Evolutionary conservation across 2,797 vertebrate species (phyloP), one percentile per base, ranked within the genome.

Genomic region (Halcyon chelicuti): DNA sequence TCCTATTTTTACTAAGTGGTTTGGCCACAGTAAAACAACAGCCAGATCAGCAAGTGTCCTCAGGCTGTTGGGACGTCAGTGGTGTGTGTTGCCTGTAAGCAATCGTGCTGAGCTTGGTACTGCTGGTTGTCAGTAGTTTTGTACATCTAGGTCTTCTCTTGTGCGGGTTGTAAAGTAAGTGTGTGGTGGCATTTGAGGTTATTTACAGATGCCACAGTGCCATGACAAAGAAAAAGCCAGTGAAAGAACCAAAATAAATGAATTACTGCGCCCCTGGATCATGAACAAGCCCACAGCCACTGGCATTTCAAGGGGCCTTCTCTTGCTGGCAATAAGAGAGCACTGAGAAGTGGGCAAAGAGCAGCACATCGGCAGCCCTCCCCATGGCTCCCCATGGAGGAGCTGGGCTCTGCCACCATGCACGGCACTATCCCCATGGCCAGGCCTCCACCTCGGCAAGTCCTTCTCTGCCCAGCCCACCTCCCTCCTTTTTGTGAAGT

Each of bases 261-360:
- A 71, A 66, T 71, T 62, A 9, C 18, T 67, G 35, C 5, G 20
- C 10, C 29, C 25, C 28, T 0, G 1, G 12, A 4, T 19, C 68
- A 40, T 26, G 23, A 29, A 26, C 5, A 3, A 54, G 28, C 17
- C 51, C 15, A 19, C 5, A 14, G 47, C 10, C 31, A 23, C 3
- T n/a, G 52, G 52, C 19, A 12, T 10, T 28, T 61, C 9, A 12
- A 58, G 57, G 14, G 7, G 26, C 19, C 33, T 55, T 35, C 14
- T 81, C 5, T 2, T 31, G 31, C 47, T 51, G 62, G 33, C 35
- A 8, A 14, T 39, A 46, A 46, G n/a, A 0, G 1, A 7, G 9
- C 39, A 5, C 7, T 9, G 52, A 33, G 28, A n/a, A n/a, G 37
- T 2, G 0, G 19, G 23, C 12, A 13, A 66, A 37, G 0, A 9